Base-by-base conservation (phyloP, 2,797 vertebrate genomes). In the Sphenopsis melanotis region DNA sequence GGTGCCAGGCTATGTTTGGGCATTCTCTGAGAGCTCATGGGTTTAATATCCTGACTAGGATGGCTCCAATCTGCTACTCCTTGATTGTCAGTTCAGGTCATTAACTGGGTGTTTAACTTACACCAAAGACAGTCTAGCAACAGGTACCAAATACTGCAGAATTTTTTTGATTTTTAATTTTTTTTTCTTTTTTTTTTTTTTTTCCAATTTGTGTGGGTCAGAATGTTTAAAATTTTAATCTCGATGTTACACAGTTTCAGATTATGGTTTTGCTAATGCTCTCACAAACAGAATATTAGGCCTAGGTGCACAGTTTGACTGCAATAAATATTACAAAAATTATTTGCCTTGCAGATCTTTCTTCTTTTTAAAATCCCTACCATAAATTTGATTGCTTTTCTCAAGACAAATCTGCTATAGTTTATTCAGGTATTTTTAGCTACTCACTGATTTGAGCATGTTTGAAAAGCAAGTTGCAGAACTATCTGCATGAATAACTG, bases 141-240 rank as follows among this genome's bases (percentile, higher is more conserved):
- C 9, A 83, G 49, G n/a, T 59, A 70, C 5, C 15, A 87, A 74
- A 32, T 27, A n/a, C 4, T 49, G 12, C 3, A 24, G 4, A 66
- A 6, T 7, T 34, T 36, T n/a, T 30, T n/a, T 26, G 2, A 14
- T 24, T 10, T 7, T 26, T 0, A 7, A 9, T 16, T 12, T 22
- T 71, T 6, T 12, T 24, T 3, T 9, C 9, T 22, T 34, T 29
- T 7, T 11, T 13, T 8, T 10, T 23, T 11, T 17, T 21, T 29
- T 37, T 39, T 20, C 11, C 0, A 15, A 50, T 50, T 30, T 57
- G 2, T 22, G 4, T 34, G 18, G 6, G 9, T 57, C 41, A 36
- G 5, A 63, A 60, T 44, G 27, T 52, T 82, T 71, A 61, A 55
- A 18, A 44, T 86, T 83, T 86, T 66, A 39, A 56, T 70, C 15